A percentile compares a stretch with the other conserved stretches of the same genome.
phyloP scores from a whole-genome alignment of 1,140 invertebrate genomes.

The Drosophila burlai region DNA sequence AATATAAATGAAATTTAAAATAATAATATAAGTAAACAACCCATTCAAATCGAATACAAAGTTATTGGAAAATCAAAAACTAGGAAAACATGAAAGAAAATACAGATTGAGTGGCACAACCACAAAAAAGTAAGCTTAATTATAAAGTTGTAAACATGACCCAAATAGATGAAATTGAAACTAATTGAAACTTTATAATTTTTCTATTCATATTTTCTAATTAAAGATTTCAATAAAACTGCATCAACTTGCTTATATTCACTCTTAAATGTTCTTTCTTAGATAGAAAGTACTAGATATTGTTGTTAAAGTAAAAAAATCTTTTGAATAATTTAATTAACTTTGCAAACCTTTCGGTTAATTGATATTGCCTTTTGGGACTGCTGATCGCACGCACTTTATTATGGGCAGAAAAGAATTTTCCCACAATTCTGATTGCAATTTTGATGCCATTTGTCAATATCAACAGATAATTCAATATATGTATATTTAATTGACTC shows the following conservation, averaged over 20 bases:
- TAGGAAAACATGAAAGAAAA: too few species aligned
- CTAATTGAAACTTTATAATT: too few species aligned
- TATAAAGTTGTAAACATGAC: not conserved
- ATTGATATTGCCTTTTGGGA: conserved; percentile 35
- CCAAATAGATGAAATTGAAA: not conserved
- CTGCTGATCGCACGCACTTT: conserved; percentile 52
- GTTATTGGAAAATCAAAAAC: too few species aligned
- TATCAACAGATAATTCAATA: conserved; percentile 80
- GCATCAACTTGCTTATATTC: not conserved
- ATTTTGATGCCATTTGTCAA: conserved; percentile 74
- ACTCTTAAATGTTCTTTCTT: not conserved
- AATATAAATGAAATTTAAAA: not conserved
- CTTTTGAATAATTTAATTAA: conserved; percentile 33
- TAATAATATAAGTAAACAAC: too few species aligned
- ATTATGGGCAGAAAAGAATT: conserved; percentile 30
- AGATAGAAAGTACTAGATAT: not conserved
- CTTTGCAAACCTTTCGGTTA: conserved; percentile 35
- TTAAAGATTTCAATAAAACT: not conserved
- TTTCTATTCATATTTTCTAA: not conserved
- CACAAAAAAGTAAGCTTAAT: not conserved
- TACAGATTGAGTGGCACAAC: not conserved
- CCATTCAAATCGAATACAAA: too few species aligned
- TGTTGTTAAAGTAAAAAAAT: not conserved
- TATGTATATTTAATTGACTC: conserved; percentile 72
- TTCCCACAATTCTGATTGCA: conserved; percentile 68